These are phyloP conservation scores for Ptychobarbus kaznakovi DNA, from an alignment of 2,797 vertebrate species.

Conservation along the genomic window DNA sequence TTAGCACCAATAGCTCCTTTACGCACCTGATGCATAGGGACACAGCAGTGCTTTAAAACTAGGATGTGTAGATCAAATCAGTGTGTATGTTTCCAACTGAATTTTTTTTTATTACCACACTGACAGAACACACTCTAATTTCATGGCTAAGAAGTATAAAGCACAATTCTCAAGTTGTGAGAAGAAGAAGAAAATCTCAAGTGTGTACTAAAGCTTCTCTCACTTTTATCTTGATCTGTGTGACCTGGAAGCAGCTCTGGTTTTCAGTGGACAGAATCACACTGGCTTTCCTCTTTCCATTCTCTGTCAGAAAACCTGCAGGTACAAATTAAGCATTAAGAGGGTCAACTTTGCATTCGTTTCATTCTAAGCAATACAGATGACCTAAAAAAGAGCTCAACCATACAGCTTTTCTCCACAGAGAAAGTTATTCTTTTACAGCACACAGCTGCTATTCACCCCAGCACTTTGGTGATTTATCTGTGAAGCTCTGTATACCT, in stretches of 20 bases:
- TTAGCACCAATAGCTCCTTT: slow-evolving; percentile 93
- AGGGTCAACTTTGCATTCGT: background rate
- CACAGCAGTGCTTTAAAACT: background rate
- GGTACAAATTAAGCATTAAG: background rate
- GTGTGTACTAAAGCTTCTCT: slow-evolving; percentile 31
- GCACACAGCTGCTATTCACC: background rate
- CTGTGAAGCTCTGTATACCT: background rate
- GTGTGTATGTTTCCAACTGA: background rate
- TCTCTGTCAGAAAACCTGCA: slow-evolving; percentile 95
- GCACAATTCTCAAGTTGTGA: background rate
- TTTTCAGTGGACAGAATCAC: slow-evolving; percentile 93
- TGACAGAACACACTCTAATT: background rate
- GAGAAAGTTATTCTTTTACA: background rate
- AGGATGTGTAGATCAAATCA: background rate
- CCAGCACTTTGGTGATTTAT: background rate
- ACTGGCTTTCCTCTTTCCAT: slow-evolving; percentile 90
- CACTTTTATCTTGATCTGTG: slow-evolving; percentile 95
- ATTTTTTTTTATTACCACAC: background rate
- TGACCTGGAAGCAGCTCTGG: slow-evolving; percentile 93
- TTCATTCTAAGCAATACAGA: background rate
- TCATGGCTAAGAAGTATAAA: background rate
- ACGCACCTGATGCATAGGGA: slow-evolving; percentile 81
- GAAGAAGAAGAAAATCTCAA: background rate
- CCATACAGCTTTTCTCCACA: too few species aligned
- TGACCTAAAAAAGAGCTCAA: background rate